These are phyloP conservation scores for Penaeus indicus DNA, from an alignment of 1,140 invertebrate genomes.

Conservation along the genomic window DNA sequence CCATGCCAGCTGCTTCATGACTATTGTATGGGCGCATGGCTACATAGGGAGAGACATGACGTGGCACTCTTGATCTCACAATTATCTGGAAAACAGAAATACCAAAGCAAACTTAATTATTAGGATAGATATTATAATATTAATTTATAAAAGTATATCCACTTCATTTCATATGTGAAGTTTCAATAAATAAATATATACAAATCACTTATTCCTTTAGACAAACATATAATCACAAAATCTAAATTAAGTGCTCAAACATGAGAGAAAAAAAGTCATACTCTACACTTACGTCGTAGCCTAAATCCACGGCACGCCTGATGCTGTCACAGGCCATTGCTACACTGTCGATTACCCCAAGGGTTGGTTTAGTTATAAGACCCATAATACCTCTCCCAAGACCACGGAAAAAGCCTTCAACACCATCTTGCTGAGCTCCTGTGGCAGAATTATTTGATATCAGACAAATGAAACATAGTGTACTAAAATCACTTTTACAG, in stretches of 20 bases:
- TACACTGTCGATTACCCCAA: conserved; percentile 76
- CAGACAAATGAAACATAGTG: neutral
- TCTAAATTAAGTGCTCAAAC: neutral
- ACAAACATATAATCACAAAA: neutral
- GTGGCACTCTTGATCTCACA: conserved; percentile 78
- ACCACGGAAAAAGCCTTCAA: conserved; percentile 79
- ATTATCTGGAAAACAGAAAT: conserved; percentile 67
- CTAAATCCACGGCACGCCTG: conserved; percentile 79
- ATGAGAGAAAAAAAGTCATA: conserved; percentile 29
- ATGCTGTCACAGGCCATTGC: conserved; percentile 79
- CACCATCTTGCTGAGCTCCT: conserved; percentile 79
- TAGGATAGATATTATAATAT: neutral
- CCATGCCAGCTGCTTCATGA: conserved; percentile 77
- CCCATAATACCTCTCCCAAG: conserved; percentile 77
- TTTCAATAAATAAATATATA: neutral
- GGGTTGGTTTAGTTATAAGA: conserved; percentile 76
- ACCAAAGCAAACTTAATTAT: conserved; percentile 1
- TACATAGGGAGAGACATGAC: conserved; percentile 79
- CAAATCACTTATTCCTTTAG: neutral
- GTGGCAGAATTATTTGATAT: conserved; percentile 43
- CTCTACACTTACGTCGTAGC: conserved; percentile 76
- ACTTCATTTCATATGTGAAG: neutral
- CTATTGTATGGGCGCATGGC: conserved; percentile 78
- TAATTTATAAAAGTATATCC: neutral
- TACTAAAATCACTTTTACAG: conserved; percentile 10